Evolutionary conservation across 2,888 invertebrate genomes (phyloP), one percentile per base, ranked within the genome.

Genomic region (Trichogramma evanescens): DNA sequence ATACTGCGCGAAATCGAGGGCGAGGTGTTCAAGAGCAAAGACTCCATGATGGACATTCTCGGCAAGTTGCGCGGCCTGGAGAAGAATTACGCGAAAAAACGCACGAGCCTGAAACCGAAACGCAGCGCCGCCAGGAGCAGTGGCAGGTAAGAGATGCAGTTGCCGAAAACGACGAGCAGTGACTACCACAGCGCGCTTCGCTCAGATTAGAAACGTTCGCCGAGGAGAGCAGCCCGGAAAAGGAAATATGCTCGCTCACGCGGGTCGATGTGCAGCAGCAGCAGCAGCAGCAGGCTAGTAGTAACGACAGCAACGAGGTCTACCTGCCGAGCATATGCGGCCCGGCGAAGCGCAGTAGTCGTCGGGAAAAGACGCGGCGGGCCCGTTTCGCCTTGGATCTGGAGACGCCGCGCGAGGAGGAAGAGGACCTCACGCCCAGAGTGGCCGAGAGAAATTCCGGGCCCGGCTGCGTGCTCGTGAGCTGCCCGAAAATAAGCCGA

Each of bases 161-260:
- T 49, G 45, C 3, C 9, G 41, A 57, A 7, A 39, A 43, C 2
- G 50, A 3, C 57, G 9, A 9, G 50, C 43, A 26, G 26, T 26
- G 26, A 26, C 26, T 26, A 2, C 26, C 26, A 26, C 26, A 26
- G 26, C 26, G 26, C 26, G 26, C 26, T 26, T 26, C 26, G 26
- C 26, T 26, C 26, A 26, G 26, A 26, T 26, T 26, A 26, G 26
- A 26, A 26, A 26, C 26, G 26, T 9, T 51, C 7, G 7, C 39
- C 38, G 39, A 13, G 26, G 53, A 53, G 9, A 53, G 40, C 6
- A 9, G 9, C 38, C 43, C 54, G 49, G 48, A 46, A 41, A 61
- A 61, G 7, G 61, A 63, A n/a, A 61, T 63, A 38, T 61, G 63
- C 38, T 61, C 61, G 7, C 54, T 61, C 44, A 61, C 63, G 48